Evolutionary conservation across 2,888 invertebrate genomes (phyloP).

Genomic region (Lapara coniferarum): DNA sequence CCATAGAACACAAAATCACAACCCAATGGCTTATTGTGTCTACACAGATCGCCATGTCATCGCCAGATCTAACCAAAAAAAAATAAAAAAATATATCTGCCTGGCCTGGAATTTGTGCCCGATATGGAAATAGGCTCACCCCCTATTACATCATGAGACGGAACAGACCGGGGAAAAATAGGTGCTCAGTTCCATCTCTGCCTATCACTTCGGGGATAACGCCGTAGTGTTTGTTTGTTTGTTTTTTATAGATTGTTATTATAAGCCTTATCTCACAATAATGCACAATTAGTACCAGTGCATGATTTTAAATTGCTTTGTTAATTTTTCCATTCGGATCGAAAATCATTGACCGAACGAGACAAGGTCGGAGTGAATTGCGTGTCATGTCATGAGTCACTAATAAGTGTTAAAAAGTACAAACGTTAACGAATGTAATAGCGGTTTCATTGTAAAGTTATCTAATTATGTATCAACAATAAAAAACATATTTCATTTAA

Average conservation of each 20-base stretch:
- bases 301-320: slow-evolving; percentile 14
- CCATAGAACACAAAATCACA: too few relatives aligned
- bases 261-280: background rate
- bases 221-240: too few relatives aligned
- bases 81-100: too few relatives aligned
- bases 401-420: slow-evolving; percentile 6
- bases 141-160: too few relatives aligned
- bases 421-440: slow-evolving; percentile 9
- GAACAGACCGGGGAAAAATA: too few relatives aligned
- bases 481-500: background rate
- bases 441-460: background rate
- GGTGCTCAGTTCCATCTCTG: too few relatives aligned
- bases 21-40: too few relatives aligned
- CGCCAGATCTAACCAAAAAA: too few relatives aligned
- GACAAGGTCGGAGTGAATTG: slow-evolving; percentile 23
- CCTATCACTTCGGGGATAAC: too few relatives aligned
- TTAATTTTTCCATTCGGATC: background rate
- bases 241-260: background rate
- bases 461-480: background rate
- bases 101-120: too few relatives aligned
- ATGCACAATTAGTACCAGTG: slow-evolving; percentile 13
- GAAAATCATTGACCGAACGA: slow-evolving; percentile 11
- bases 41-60: too few relatives aligned
- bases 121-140: too few relatives aligned
- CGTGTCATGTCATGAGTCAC: slow-evolving; percentile 5